A percentile compares a stretch with the other conserved stretches of the same genome.
Evolutionary conservation across 2,888 invertebrate genomes (phyloP).

Genomic region (Lamellibrachia satsuma): DNA sequence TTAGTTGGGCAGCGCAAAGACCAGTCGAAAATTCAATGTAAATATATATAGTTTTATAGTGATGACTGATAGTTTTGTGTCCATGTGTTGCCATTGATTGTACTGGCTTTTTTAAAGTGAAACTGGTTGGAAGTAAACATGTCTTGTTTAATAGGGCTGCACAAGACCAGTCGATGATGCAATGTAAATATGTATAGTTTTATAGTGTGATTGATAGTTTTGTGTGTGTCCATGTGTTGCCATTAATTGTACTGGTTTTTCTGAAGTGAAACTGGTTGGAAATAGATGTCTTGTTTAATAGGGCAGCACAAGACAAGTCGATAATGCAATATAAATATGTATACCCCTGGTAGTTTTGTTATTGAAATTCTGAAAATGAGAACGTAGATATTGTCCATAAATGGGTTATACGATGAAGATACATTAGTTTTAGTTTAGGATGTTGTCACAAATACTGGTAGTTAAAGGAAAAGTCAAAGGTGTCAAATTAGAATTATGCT

Average conservation of each 20-base stretch:
- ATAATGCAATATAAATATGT: background rate
- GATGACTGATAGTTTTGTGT: background rate
- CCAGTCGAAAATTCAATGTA: background rate
- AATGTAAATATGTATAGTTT: conserved; percentile 3
- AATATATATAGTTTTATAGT: background rate
- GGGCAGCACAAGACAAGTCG: background rate
- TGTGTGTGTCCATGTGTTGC: no score
- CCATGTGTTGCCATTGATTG: background rate
- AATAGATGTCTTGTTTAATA: background rate
- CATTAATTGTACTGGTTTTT: no score
- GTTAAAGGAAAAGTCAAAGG: no score
- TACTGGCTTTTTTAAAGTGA: background rate
- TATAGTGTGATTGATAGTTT: background rate
- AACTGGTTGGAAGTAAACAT: background rate
- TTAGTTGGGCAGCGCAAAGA: background rate
- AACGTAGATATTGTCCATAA: background rate
- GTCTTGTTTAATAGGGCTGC: background rate
- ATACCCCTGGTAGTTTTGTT: background rate
- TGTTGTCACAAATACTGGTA: background rate
- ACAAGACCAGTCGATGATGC: background rate
- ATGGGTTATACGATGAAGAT: background rate
- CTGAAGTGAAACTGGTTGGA: background rate
- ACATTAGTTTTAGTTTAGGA: background rate
- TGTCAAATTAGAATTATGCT: background rate
- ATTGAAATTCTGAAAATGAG: background rate